Evolutionary conservation across 2,888 invertebrate genomes (phyloP), one percentile per base, ranked within the genome.

Genomic region (Aethes cnicana): DNA sequence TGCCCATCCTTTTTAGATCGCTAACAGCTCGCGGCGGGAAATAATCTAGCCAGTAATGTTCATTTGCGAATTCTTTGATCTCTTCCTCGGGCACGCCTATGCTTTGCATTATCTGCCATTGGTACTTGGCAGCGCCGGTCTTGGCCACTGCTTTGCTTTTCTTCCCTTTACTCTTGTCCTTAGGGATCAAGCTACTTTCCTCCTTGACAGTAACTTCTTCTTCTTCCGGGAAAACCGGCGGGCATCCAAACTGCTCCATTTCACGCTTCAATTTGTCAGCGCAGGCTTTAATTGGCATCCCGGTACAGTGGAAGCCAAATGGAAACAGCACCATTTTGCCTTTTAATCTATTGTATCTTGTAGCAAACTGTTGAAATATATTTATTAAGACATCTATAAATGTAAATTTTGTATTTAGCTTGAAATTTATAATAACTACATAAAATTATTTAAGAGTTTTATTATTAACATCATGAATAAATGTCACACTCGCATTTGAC

Each of bases 281-380:
- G 90, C 98, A 98, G 0, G 99, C 98, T 85, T 98, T 99, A 55
- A 99, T 99, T 0, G 99, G 99, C 99, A 99, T 99, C 35, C 99
- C 99, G 14, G 99, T 99, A 74, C 98, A 98, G 81, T 99, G 99
- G 66, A 99, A 96, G 2, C 97, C 99, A 87, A 99, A 99, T 8
- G 99, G 99, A 84, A 98, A 99, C 5, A 99, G 90, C 7, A 95
- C 96, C 67, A 92, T 92, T 74, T 96, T 97, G 0, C 99, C 99
- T 80, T 96, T 94, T 42, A 99, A 82, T n/a, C 98, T 93, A 59
- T 98, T 93, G 79, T 95, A 99, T 36, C 99, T 94, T 47, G 94
- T 92, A 8, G 97, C 95, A 92, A 98, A 99, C 95, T 96, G 75
- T 47, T 83, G 58, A 65, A 47, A 48, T 25, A 54, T 9, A 42